Evolutionary conservation across 2,888 invertebrate genomes (phyloP).

Genomic region (Fragum sueziense): DNA sequence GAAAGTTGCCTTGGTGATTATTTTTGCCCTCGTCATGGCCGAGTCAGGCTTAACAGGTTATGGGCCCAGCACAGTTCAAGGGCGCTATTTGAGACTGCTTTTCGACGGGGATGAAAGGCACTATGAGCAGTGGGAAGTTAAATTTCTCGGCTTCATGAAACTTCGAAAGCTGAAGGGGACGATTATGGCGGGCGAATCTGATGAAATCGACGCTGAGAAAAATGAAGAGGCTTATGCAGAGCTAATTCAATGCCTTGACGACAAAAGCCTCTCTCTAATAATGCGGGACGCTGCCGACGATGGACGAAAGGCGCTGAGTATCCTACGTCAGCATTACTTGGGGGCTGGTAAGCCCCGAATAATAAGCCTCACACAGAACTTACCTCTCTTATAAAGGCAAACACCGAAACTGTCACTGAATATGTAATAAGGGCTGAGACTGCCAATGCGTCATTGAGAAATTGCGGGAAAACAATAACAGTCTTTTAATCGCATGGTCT

Average conservation of each 20-base stretch:
- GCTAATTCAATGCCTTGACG: conserved; percentile 58
- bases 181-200: not conserved
- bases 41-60: too few relatives aligned
- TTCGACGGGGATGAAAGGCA: too few relatives aligned
- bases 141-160: too few relatives aligned
- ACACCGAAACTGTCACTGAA: conserved; percentile 47
- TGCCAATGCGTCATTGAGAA: not conserved
- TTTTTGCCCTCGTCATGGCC: too few relatives aligned
- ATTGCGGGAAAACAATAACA: not conserved
- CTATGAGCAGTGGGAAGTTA: not conserved
- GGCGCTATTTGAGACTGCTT: too few relatives aligned
- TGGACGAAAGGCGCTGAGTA: conserved; percentile 56
- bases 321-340: conserved; percentile 50
- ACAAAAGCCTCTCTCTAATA: conserved; percentile 48
- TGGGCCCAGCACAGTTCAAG: too few relatives aligned
- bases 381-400: conserved; percentile 42
- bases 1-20: too few relatives aligned
- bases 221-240: conserved; percentile 59
- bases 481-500: conserved; percentile 49
- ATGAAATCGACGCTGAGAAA: conserved; percentile 28
- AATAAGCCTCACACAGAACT: conserved; percentile 54
- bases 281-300: conserved; percentile 60
- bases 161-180: too few relatives aligned
- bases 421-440: conserved; percentile 20
- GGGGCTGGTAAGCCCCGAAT: conserved; percentile 51